Percentiles rank a stretch among this genome's conserved stretches.
These are phyloP conservation scores for Tineola bisselliella DNA, from an alignment of 2,888 invertebrate genomes.

Conservation along the genomic window DNA sequence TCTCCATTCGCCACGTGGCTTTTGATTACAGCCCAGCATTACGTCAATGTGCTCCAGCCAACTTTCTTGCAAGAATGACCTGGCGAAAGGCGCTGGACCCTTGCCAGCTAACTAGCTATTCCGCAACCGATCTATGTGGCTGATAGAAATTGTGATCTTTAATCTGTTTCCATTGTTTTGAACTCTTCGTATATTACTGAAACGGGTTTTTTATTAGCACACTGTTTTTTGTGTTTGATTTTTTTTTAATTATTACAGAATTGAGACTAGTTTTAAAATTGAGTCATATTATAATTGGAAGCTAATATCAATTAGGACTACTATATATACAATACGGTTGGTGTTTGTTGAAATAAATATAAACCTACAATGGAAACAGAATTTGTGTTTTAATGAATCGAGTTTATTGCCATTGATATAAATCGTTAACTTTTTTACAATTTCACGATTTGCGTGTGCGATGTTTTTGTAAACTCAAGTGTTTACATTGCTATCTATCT, in stretches of 20 bases:
- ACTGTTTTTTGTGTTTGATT: not conserved
- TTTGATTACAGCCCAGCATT: slow-evolving; percentile 21
- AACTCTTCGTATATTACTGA: not conserved
- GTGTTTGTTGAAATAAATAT: too few species aligned
- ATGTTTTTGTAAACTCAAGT: not conserved
- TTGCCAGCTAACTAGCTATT: slow-evolving; percentile 25
- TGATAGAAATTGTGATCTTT: not conserved
- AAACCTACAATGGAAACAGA: too few species aligned
- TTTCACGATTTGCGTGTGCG: not conserved
- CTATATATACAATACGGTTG: too few species aligned
- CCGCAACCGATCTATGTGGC: not conserved
- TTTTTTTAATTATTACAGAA: too few species aligned
- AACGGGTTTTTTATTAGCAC: not conserved
- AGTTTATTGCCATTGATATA: not conserved
- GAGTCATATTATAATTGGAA: too few species aligned
- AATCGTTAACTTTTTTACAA: not conserved
- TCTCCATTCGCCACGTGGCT: slow-evolving; percentile 21
- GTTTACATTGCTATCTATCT: not conserved
- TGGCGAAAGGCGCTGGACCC: slow-evolving; percentile 42
- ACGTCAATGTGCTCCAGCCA: slow-evolving; percentile 30
- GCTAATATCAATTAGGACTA: too few species aligned
- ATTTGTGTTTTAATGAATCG: not conserved
- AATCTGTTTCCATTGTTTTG: slow-evolving; percentile 2
- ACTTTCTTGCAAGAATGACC: slow-evolving; percentile 41
- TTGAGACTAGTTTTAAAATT: too few species aligned